A percentile compares a stretch with the other conserved stretches of the same genome.
Conservation (phyloP, 2,888 invertebrate genomes). For the Drosophila atroscutellata region DNA sequence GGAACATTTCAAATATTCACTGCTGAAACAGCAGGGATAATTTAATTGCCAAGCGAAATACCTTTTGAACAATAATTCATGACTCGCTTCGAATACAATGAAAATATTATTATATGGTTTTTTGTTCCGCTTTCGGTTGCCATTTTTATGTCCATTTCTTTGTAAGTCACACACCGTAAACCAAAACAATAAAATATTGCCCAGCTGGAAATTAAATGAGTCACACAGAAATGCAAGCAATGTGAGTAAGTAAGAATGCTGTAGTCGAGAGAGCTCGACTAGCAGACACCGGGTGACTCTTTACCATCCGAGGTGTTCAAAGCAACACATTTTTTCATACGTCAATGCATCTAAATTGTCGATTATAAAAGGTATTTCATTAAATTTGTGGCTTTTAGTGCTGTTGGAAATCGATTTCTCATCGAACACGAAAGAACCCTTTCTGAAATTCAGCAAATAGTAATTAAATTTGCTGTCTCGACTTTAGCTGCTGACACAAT, state of each 20-base stretch:
- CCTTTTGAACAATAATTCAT: background rate
- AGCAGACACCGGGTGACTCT: background rate
- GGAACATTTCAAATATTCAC: background rate
- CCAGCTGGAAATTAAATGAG: background rate
- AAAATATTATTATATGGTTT: background rate
- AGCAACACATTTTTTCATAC: background rate
- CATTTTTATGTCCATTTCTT: background rate
- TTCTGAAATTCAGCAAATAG: background rate
- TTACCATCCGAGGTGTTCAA: background rate
- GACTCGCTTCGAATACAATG: background rate
- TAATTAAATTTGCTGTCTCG: background rate
- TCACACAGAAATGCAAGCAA: background rate
- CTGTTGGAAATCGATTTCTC: background rate
- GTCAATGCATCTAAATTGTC: background rate
- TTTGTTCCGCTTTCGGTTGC: no score
- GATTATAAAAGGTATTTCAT: background rate
- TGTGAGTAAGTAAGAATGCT: background rate
- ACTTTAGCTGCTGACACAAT: background rate
- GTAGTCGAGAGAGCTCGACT: background rate
- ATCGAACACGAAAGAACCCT: background rate
- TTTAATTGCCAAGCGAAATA: background rate
- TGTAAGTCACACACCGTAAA: background rate
- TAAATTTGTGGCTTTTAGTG: background rate
- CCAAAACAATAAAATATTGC: background rate
- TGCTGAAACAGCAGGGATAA: background rate